Evolutionary conservation across 2,113 vertebrate genomes (phyloP).

Genomic region (Brachypodius melanocephalos): DNA sequence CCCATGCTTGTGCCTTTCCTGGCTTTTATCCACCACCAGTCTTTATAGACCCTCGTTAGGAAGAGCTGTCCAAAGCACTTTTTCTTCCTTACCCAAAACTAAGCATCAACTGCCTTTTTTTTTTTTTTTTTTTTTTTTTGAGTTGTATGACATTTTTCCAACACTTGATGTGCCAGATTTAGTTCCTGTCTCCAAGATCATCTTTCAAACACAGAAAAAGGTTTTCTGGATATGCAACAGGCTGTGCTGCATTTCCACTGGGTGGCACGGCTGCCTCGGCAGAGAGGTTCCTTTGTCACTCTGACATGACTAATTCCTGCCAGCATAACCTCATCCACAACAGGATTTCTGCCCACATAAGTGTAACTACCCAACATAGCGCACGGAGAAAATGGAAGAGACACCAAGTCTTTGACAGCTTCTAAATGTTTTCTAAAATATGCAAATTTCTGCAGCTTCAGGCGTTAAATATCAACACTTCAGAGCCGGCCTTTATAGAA

Average conservation of each 20-base stretch:
- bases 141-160: neutral
- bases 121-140: neutral
- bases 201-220: neutral
- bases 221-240: neutral
- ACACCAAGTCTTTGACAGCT: slow-evolving; percentile 28
- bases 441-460: slow-evolving; percentile 46
- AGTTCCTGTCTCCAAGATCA: slow-evolving; percentile 46
- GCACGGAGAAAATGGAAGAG: slow-evolving; percentile 22
- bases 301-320: slow-evolving; percentile 47
- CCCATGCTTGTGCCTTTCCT: neutral
- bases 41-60: neutral
- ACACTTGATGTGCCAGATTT: slow-evolving; percentile 27
- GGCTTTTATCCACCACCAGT: neutral
- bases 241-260: slow-evolving; percentile 34
- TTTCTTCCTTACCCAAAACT: neutral
- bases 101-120: neutral
- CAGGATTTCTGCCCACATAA: slow-evolving; percentile 56
- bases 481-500: neutral
- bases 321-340: slow-evolving; percentile 55
- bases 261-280: slow-evolving; percentile 38
- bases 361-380: slow-evolving; percentile 38
- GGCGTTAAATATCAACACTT: neutral
- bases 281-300: slow-evolving; percentile 47
- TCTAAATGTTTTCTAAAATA: slow-evolving; percentile 17
- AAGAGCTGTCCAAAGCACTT: neutral